phyloP scores from a whole-genome alignment of 1,140 invertebrate species.

The Cotesia typhae region DNA sequence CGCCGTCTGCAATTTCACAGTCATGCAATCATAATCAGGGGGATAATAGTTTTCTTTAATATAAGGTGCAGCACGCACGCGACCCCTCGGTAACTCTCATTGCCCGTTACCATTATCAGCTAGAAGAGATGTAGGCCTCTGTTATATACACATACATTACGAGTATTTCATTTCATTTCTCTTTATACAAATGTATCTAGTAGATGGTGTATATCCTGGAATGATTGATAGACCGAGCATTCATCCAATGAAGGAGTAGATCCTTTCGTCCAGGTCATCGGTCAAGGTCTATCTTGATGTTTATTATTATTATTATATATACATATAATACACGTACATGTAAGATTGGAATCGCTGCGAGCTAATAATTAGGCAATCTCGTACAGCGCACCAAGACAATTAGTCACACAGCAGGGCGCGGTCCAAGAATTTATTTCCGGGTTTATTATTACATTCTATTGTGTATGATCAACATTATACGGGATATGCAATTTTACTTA shows the following conservation, averaged over 20 bases:
- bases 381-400: conserved; percentile 52
- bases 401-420: conserved; percentile 55
- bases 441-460: conserved; percentile 1
- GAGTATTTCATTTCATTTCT: neutral
- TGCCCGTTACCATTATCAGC: conserved; percentile 13
- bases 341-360: conserved; percentile 48
- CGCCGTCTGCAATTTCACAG: conserved; percentile 55
- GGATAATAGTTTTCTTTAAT: conserved; percentile 54
- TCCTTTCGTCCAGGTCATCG: conserved; percentile 16
- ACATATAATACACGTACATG: neutral
- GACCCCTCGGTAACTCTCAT: conserved; percentile 25
- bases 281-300: conserved; percentile 8
- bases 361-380: conserved; percentile 57
- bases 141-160: neutral
- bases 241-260: neutral
- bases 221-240: conserved; percentile 13
- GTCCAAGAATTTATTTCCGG: conserved; percentile 7
- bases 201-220: conserved; percentile 1
- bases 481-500: too few species aligned
- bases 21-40: conserved; percentile 62
- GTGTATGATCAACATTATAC: neutral
- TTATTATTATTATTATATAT: neutral
- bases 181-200: neutral
- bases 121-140: conserved; percentile 4
- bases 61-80: conserved; percentile 34